phyloP scores from a whole-genome alignment of 2,113 vertebrate genomes.

The Scytalopus superciliaris region DNA sequence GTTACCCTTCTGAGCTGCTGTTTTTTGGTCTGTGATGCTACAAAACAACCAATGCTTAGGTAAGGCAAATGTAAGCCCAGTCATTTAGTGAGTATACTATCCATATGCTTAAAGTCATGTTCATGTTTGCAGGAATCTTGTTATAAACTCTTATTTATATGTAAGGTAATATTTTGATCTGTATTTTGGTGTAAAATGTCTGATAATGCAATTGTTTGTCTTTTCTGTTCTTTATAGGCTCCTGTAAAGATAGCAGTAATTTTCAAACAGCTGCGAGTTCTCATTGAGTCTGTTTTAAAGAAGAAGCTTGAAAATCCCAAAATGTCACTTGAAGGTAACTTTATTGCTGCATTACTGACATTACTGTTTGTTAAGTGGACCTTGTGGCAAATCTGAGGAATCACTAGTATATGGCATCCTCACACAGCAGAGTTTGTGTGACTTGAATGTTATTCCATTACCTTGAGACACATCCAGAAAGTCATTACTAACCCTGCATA shows the following conservation, averaged over 20 bases:
- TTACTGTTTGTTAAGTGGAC: neutral
- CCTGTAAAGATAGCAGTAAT: slow-evolving; percentile 97
- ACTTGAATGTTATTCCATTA: neutral
- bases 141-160: neutral
- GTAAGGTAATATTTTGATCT: neutral
- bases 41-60: neutral
- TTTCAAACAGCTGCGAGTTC: slow-evolving; percentile 93
- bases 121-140: neutral
- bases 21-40: neutral
- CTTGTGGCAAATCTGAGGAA: neutral
- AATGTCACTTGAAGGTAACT: slow-evolving; percentile 92
- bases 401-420: neutral
- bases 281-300: slow-evolving; percentile 91
- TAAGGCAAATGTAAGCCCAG: neutral
- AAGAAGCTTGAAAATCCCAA: slow-evolving; percentile 94
- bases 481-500: neutral
- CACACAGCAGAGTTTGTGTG: neutral
- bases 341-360: neutral
- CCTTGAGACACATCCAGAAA: neutral
- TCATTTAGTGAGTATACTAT: neutral
- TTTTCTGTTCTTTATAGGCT: slow-evolving; percentile 75
- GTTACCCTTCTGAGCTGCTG: neutral
- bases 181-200: neutral
- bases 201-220: neutral
- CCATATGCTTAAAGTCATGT: neutral